These are phyloP conservation scores for Mola mola DNA, from an alignment of 2,113 vertebrate genomes.

Conservation along the genomic window DNA sequence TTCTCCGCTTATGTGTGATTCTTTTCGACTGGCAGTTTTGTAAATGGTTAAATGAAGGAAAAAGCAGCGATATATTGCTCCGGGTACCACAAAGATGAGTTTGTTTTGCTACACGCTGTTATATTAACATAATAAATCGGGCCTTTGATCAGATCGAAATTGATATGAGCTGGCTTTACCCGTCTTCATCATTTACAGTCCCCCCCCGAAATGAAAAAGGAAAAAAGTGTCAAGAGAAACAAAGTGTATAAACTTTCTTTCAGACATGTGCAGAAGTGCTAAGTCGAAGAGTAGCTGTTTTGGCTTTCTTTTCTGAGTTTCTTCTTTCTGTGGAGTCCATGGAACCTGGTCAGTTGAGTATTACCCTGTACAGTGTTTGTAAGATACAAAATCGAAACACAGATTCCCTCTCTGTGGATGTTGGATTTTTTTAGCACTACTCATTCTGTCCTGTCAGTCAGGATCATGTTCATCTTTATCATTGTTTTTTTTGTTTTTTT, in stretches of 20 bases:
- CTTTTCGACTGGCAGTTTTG: constrained; percentile 5
- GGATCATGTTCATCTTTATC: constrained; percentile 58
- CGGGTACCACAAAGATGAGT: constrained; percentile 7
- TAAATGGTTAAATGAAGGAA: not conserved
- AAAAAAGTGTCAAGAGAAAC: constrained; percentile 58
- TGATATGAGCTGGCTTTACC: constrained; percentile 1
- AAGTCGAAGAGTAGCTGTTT: constrained; percentile 79
- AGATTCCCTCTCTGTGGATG: constrained; percentile 68
- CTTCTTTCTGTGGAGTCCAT: constrained; percentile 80
- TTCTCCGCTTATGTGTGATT: constrained; percentile 4
- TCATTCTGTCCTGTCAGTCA: constrained; percentile 63
- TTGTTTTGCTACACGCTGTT: constrained; percentile 10
- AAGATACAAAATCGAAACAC: constrained; percentile 75
- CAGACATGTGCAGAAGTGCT: constrained; percentile 76
- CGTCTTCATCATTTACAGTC: constrained; percentile 30
- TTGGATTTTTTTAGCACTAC: constrained; percentile 68
- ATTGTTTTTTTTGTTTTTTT: constrained; percentile 23
- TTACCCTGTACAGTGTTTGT: constrained; percentile 83
- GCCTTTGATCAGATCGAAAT: constrained; percentile 8
- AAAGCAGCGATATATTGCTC: not conserved
- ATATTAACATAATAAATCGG: constrained; percentile 8
- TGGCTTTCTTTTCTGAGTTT: constrained; percentile 66
- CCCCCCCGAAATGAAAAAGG: constrained; percentile 69
- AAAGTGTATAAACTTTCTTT: constrained; percentile 83
- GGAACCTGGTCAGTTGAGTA: constrained; percentile 77